phyloP scores from a whole-genome alignment of 2,888 invertebrate species.

The Drosophila phalerata region DNA sequence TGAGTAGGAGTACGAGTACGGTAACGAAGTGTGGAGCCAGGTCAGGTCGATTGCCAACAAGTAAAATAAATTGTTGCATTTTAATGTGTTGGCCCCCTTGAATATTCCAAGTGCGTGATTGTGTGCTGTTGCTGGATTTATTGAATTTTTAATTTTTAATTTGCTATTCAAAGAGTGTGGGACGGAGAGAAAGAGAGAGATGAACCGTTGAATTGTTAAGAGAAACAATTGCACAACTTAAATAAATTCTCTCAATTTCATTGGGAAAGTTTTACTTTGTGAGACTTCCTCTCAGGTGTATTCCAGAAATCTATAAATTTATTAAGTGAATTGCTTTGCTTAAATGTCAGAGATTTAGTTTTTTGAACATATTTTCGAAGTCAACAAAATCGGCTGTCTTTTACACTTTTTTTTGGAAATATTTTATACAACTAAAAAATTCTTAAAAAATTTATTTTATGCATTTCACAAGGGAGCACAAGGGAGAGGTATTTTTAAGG shows the following conservation, averaged over 20 bases:
- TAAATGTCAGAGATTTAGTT: too few species aligned
- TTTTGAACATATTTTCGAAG: too few species aligned
- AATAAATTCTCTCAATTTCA: constrained; percentile 26
- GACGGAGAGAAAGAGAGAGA: not conserved
- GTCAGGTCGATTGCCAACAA: constrained; percentile 65
- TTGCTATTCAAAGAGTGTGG: constrained; percentile 52
- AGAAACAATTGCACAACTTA: constrained; percentile 14
- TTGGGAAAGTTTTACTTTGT: constrained; percentile 1
- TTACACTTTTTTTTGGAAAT: too few species aligned
- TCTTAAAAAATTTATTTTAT: too few species aligned
- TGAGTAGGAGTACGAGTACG: constrained; percentile 21
- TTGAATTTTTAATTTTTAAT: constrained; percentile 81
- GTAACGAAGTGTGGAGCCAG: constrained; percentile 14
- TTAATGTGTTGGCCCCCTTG: constrained; percentile 61
- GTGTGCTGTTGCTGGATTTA: constrained; percentile 61
- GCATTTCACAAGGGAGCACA: too few species aligned
- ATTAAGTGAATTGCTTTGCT: too few species aligned
- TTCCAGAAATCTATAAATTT: too few species aligned
- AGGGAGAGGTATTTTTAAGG: too few species aligned
- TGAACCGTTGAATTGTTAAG: not conserved
- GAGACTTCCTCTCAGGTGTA: not conserved
- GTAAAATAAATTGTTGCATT: constrained; percentile 82
- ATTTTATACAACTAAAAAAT: too few species aligned
- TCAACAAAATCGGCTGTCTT: too few species aligned
- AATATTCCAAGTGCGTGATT: constrained; percentile 45